A percentile compares a stretch with the other conserved stretches of the same genome.
phyloP scores from a whole-genome alignment of 1,140 invertebrate species.

The Lethocerus indicus region DNA sequence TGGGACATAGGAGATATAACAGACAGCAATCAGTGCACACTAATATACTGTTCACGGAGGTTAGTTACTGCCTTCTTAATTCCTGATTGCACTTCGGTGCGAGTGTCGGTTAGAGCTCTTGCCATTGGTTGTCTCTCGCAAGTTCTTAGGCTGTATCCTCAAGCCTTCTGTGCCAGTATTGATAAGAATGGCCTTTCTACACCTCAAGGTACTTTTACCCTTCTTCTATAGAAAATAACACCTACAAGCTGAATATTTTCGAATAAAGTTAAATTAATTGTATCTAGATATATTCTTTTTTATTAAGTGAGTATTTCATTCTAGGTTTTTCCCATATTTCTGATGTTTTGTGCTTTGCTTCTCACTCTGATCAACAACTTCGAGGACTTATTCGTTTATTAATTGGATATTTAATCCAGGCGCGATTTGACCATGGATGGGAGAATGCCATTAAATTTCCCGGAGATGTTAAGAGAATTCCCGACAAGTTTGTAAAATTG shows the following conservation, averaged over 20 bases:
- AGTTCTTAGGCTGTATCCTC: constrained; percentile 48
- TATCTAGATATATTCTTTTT: background rate
- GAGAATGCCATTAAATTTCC: too few relatives aligned
- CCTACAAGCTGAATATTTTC: too few relatives aligned
- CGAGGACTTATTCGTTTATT: constrained; percentile 50
- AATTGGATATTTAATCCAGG: constrained; percentile 44
- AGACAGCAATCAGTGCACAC: constrained; percentile 33
- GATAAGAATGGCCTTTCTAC: constrained; percentile 27
- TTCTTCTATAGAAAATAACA: too few relatives aligned
- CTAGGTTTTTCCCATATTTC: constrained; percentile 20
- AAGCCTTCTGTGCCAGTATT: constrained; percentile 42
- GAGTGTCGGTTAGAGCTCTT: constrained; percentile 71
- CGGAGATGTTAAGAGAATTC: too few relatives aligned
- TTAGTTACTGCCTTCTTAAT: constrained; percentile 60
- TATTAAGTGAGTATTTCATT: constrained; percentile 2
- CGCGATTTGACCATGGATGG: constrained; percentile 33
- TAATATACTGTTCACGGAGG: constrained; percentile 58
- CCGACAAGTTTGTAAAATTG: too few relatives aligned
- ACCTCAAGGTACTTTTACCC: constrained; percentile 10
- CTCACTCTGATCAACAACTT: constrained; percentile 55
- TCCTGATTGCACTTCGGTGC: constrained; percentile 37
- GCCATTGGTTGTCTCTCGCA: constrained; percentile 55
- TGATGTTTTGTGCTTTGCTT: constrained; percentile 26
- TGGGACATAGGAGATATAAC: constrained; percentile 44
- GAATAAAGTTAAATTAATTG: background rate